phyloP scores from a whole-genome alignment of 2,888 invertebrate species.

The Clanis bilineata region DNA sequence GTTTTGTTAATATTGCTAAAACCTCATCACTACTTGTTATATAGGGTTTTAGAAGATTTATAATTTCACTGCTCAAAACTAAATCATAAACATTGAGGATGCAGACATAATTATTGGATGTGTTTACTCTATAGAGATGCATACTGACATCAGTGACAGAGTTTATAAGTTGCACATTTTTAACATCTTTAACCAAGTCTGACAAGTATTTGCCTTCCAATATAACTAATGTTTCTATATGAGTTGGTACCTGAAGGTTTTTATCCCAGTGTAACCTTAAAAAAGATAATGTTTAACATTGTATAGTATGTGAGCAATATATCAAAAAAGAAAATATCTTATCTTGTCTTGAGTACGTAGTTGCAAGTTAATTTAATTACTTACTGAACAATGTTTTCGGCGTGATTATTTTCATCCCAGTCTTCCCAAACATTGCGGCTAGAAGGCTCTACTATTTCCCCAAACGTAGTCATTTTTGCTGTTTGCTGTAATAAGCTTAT shows the following conservation, averaged over 20 bases:
- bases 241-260: slow-evolving; percentile 35
- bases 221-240: slow-evolving; percentile 56
- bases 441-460: slow-evolving; percentile 69
- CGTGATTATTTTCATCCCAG: slow-evolving; percentile 60
- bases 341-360: too few species aligned
- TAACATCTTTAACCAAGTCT: slow-evolving; percentile 49
- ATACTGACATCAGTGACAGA: slow-evolving; percentile 53
- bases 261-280: slow-evolving; percentile 60
- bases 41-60: slow-evolving; percentile 55
- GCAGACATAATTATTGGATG: slow-evolving; percentile 54
- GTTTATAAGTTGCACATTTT: slow-evolving; percentile 50
- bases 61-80: slow-evolving; percentile 61
- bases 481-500: too few species aligned
- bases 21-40: slow-evolving; percentile 52
- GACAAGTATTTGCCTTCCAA: slow-evolving; percentile 68
- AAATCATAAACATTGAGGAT: slow-evolving; percentile 63
- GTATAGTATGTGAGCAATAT: too few species aligned
- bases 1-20: slow-evolving; percentile 59
- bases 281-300: too few species aligned
- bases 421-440: slow-evolving; percentile 72
- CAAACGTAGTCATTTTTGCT: slow-evolving; percentile 56
- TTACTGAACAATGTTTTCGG: slow-evolving; percentile 40
- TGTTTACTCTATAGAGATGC: slow-evolving; percentile 50
- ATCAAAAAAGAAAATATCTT: neutral
- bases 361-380: slow-evolving; percentile 20